Conservation (phyloP, 2,113 vertebrate genomes). For the Myiozetetes cayanensis region DNA sequence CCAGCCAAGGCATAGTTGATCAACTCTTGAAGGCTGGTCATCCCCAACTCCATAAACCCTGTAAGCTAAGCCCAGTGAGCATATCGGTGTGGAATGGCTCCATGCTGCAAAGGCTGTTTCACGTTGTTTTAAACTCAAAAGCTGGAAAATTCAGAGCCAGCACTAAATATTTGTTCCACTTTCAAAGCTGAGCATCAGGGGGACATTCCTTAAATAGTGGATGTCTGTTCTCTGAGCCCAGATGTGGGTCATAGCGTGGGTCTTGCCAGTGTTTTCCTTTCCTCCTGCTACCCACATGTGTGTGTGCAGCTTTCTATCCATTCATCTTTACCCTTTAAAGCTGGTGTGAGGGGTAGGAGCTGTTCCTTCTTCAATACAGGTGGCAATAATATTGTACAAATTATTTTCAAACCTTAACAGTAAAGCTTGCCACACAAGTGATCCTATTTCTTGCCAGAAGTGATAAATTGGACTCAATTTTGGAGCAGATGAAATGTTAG, state of each 20-base stretch:
- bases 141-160: neutral
- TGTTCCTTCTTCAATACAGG: neutral
- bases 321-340: neutral
- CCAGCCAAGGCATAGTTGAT: neutral
- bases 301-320: neutral
- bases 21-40: neutral
- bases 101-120: neutral
- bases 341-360: neutral
- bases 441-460: constrained; percentile 47
- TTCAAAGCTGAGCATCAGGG: constrained; percentile 20
- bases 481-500: constrained; percentile 53
- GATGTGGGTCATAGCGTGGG: neutral
- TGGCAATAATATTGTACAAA: neutral
- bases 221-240: neutral
- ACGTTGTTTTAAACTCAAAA: neutral
- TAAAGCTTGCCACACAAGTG: neutral
- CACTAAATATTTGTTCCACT: neutral
- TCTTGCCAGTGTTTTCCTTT: neutral
- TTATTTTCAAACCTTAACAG: constrained; percentile 1
- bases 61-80: neutral
- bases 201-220: constrained; percentile 3
- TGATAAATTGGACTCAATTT: constrained; percentile 11
- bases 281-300: neutral
- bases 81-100: neutral
- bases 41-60: neutral